phyloP scores from a whole-genome alignment of 2,797 vertebrate species.

The Tarsius wallacei region DNA sequence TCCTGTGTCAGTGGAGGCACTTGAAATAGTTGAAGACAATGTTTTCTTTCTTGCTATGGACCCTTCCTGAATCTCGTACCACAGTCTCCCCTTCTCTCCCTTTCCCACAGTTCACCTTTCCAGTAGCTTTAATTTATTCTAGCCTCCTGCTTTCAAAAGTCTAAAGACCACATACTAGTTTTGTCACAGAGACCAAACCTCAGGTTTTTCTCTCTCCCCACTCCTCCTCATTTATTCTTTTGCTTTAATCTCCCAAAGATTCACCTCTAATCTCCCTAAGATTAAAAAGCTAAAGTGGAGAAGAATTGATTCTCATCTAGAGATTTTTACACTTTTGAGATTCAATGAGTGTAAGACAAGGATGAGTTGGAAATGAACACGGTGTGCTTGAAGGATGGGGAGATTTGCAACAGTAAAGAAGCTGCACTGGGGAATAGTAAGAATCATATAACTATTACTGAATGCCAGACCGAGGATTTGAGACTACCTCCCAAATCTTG shows the following conservation, averaged over 20 bases:
- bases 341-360: constrained; percentile 1
- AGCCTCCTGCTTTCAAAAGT: neutral
- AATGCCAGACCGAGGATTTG: neutral
- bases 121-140: neutral
- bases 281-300: constrained; percentile 24
- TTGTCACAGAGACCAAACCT: neutral
- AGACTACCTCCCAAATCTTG: neutral
- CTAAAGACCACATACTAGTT: neutral
- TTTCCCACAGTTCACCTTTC: neutral
- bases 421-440: neutral
- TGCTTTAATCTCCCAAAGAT: neutral
- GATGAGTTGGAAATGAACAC: neutral
- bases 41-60: neutral
- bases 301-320: neutral
- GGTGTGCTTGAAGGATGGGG: neutral
- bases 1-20: neutral
- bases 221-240: neutral
- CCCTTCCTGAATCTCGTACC: neutral
- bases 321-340: neutral
- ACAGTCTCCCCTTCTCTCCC: neutral
- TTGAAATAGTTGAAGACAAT: neutral
- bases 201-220: neutral
- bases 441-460: neutral
- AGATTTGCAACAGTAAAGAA: neutral
- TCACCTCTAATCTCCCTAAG: neutral